Evolutionary conservation across 2,113 vertebrate genomes (phyloP).

Genomic region (Seriola aureovittata): DNA sequence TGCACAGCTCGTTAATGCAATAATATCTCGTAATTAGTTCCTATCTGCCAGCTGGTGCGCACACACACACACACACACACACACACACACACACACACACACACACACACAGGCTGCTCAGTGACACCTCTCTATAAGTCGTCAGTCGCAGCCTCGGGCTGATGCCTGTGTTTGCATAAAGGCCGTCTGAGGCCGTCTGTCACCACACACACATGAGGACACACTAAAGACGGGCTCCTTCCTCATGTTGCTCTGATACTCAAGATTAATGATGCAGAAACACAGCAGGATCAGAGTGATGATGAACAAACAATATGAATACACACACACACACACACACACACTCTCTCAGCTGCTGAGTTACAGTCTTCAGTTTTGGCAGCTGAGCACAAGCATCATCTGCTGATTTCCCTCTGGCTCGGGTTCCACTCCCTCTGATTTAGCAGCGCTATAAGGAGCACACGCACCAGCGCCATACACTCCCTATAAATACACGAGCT

Average conservation of each 20-base stretch:
- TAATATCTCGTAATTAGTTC: conserved; percentile 59
- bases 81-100: neutral
- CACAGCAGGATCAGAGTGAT: conserved; percentile 29
- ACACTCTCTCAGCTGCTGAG: conserved; percentile 2
- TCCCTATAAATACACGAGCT: conserved; percentile 65
- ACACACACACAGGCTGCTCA: neutral
- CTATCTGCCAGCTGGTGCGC: conserved; percentile 65
- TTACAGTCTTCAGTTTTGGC: conserved; percentile 30
- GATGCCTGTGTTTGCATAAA: conserved; percentile 31
- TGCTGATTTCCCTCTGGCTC: conserved; percentile 65
- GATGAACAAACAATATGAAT: conserved; percentile 6
- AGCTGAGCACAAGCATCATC: conserved; percentile 49
- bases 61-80: no score
- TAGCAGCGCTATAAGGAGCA: conserved; percentile 48
- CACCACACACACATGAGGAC: conserved; percentile 16
- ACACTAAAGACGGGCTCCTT: neutral
- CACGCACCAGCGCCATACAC: conserved; percentile 30
- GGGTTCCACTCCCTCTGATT: conserved; percentile 50
- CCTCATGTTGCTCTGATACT: conserved; percentile 22
- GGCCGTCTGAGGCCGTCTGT: conserved; percentile 52
- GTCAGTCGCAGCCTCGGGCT: neutral
- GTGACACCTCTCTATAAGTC: conserved; percentile 11
- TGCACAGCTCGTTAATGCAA: conserved; percentile 28
- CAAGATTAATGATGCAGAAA: conserved; percentile 35
- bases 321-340: conserved; percentile 4